phyloP scores from a whole-genome alignment of 1,140 invertebrate genomes.

The Anastatus disparis region DNA sequence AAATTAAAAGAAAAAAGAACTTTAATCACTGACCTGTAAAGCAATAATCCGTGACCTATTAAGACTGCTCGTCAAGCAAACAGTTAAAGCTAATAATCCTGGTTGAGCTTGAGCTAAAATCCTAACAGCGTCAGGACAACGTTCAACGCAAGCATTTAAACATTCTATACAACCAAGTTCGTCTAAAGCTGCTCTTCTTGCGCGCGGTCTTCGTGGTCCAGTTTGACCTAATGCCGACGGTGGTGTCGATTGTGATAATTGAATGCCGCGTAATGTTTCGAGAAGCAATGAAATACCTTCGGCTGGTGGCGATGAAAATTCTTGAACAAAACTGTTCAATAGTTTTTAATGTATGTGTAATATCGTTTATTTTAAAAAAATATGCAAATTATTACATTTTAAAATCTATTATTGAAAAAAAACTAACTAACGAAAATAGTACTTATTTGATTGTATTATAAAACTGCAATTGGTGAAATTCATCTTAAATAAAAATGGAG shows the following conservation, averaged over 20 bases:
- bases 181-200: constrained; percentile 78
- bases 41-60: constrained; percentile 84
- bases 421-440: too few relatives aligned
- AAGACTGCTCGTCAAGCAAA: constrained; percentile 87
- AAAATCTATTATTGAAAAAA: too few relatives aligned
- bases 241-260: constrained; percentile 75
- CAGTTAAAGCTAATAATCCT: constrained; percentile 86
- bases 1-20: too few relatives aligned
- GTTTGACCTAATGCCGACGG: constrained; percentile 49
- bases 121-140: constrained; percentile 79
- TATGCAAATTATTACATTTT: too few relatives aligned
- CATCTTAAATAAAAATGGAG: too few relatives aligned
- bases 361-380: too few relatives aligned
- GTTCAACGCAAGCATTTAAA: constrained; percentile 79
- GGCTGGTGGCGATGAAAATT: constrained; percentile 84
- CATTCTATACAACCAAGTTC: constrained; percentile 91
- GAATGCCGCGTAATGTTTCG: constrained; percentile 85
- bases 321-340: constrained; percentile 89
- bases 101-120: constrained; percentile 80
- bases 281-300: constrained; percentile 85
- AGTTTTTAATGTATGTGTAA: too few relatives aligned
- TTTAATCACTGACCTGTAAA: constrained; percentile 77
- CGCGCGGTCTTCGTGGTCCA: constrained; percentile 62
- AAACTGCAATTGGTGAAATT: too few relatives aligned
- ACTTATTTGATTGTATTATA: too few relatives aligned